Evolutionary conservation across 2,888 invertebrate genomes (phyloP), one percentile per base, ranked within the genome.

Genomic region (Dusona sp.): DNA sequence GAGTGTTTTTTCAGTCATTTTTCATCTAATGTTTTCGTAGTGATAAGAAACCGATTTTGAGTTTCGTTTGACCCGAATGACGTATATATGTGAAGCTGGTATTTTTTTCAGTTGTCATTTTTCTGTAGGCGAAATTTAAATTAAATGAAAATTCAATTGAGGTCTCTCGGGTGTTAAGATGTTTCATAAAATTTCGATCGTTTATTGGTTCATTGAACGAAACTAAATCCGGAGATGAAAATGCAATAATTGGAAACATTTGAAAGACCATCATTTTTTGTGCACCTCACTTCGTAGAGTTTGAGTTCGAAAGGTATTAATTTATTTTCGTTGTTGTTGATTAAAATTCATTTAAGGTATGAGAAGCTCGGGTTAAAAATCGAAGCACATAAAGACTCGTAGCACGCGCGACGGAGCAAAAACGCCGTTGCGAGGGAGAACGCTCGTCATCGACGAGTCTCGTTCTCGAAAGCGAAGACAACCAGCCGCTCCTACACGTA

Each of bases 401-500:
- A 77, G 86, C 77, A 80, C 82, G 79, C 80, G 86, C 83, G 79
- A 61, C 57, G 25, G 74, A 38, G 29, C 57, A 65, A 64, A 77
- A 77, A 74, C 79, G 61, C 81, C 81, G 81, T 79, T 79, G 82
- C 85, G 81, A 79, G 83, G 42, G 70, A 67, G 74, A 78, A 79
- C 45, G 64, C 65, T 64, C 83, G 75, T 83, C 80, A 79, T 83
- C 79, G 68, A 25, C 25, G 57, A 73, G 81, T 78, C 48, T 61
- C 78, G 77, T 13, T 57, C 78, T 25, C 38, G 73, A 73, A 73
- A 73, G n/a, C 74, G 65, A 54, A 16, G 65, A 54, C 73, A 65
- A 73, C 68, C 73, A n/a, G 67, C 54, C 70, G 38, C 57, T 48
- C 19, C 19, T 7, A 22, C 61, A 74, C 36, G 36, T n/a, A 51